Conservation (phyloP, 2,888 invertebrate species). For the Himalopsyche japonica region DNA sequence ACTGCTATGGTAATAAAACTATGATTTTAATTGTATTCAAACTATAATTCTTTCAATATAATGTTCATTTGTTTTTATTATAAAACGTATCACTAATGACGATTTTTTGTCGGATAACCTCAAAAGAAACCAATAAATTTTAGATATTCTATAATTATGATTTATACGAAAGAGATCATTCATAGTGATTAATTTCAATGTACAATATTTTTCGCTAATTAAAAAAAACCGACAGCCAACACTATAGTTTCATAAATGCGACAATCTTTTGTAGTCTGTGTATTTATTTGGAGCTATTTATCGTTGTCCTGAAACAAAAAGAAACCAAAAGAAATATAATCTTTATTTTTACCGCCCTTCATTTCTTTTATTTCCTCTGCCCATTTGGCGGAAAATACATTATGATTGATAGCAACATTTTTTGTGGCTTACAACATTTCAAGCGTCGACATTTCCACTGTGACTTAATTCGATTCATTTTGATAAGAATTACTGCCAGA, state of each 20-base stretch:
- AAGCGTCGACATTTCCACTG: constrained; percentile 11
- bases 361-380: constrained; percentile 9
- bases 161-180: too few relatives aligned
- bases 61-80: too few relatives aligned
- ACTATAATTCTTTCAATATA: too few relatives aligned
- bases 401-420: constrained; percentile 28
- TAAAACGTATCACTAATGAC: too few relatives aligned
- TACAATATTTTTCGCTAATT: too few relatives aligned
- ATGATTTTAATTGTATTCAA: too few relatives aligned
- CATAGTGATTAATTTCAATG: too few relatives aligned
- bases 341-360: constrained; percentile 11
- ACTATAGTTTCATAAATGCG: neutral
- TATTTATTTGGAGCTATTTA: constrained; percentile 21
- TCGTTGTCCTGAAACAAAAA: constrained; percentile 8
- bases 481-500: neutral
- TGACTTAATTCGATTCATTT: constrained; percentile 19
- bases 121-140: too few relatives aligned
- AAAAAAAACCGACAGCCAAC: neutral
- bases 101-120: too few relatives aligned
- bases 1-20: too few relatives aligned
- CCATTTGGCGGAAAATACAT: constrained; percentile 8
- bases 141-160: too few relatives aligned
- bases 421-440: neutral
- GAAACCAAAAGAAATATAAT: constrained; percentile 9
- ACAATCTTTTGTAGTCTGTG: neutral